Conservation (phyloP, 2,888 invertebrate genomes). For the Stegophylla sp. region DNA sequence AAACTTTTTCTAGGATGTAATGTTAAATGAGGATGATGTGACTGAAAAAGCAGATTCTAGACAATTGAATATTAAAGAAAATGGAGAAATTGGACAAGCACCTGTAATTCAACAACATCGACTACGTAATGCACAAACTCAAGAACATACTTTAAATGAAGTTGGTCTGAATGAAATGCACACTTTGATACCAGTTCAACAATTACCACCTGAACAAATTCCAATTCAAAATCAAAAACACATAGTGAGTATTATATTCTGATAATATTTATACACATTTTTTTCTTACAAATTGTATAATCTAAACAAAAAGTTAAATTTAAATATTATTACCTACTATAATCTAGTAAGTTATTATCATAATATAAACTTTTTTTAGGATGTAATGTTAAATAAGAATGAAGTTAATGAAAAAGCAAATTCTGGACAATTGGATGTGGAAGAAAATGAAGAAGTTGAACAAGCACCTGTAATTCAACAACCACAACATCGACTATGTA, state of each 20-base stretch:
- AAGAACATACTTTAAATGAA: conserved; percentile 49
- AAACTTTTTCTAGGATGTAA: conserved; percentile 66
- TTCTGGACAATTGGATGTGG: conserved; percentile 72
- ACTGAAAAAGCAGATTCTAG: conserved; percentile 69
- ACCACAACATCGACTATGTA: conserved; percentile 51
- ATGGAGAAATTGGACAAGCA: conserved; percentile 65
- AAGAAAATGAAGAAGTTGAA: conserved; percentile 70
- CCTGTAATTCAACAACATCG: conserved; percentile 57
- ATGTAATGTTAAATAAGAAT: conserved; percentile 71
- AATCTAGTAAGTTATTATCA: no score
- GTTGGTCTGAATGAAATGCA: conserved; percentile 45
- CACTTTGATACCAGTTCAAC: conserved; percentile 36
- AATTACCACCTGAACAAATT: conserved; percentile 53
- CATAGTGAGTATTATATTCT: conserved; percentile 26
- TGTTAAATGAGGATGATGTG: conserved; percentile 70
- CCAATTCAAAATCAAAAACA: conserved; percentile 51
- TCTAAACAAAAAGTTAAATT: no score
- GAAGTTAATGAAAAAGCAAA: conserved; percentile 68
- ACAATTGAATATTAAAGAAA: conserved; percentile 74
- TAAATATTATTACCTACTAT: no score
- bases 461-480: conserved; percentile 59
- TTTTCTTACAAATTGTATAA: no score
- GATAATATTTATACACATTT: not conserved
- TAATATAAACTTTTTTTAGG: conserved; percentile 64
- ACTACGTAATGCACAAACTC: conserved; percentile 41